Conservation (phyloP, 2,797 vertebrate species). For the Bradypodion pumilum region DNA sequence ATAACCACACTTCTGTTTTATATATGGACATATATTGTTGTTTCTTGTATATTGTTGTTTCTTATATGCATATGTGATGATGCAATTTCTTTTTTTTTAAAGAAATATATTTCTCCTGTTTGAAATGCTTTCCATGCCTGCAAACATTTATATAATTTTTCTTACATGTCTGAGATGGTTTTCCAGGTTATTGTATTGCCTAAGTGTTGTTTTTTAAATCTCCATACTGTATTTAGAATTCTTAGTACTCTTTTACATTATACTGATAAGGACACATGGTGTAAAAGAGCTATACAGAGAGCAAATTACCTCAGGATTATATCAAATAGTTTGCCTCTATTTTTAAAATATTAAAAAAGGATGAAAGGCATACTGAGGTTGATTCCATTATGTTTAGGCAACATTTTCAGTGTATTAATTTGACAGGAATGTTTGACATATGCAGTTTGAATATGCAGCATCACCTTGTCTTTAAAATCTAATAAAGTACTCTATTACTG, state of each 20-base stretch:
- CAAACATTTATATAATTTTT: too few relatives aligned
- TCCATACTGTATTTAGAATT: neutral
- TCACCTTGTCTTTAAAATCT: conserved; percentile 33
- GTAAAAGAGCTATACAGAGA: neutral
- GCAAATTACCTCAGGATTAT: neutral
- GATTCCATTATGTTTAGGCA: neutral
- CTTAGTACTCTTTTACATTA: neutral
- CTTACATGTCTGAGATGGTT: neutral
- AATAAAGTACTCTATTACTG: neutral
- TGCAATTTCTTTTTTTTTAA: too few relatives aligned
- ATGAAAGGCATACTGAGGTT: neutral
- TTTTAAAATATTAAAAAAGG: neutral
- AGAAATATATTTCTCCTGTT: too few relatives aligned
- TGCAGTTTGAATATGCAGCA: neutral
- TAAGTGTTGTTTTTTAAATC: neutral
- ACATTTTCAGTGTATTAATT: neutral
- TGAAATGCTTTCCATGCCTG: too few relatives aligned
- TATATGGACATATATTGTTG: too few relatives aligned
- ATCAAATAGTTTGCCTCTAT: neutral
- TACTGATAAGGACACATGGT: neutral
- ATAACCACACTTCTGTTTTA: too few relatives aligned
- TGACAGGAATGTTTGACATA: neutral
- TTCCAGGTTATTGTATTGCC: neutral
- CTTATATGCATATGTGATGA: too few relatives aligned
- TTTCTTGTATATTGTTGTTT: too few relatives aligned